Conservation (phyloP, 23 tunicate species). For the Oikopleura dioica region DNA sequence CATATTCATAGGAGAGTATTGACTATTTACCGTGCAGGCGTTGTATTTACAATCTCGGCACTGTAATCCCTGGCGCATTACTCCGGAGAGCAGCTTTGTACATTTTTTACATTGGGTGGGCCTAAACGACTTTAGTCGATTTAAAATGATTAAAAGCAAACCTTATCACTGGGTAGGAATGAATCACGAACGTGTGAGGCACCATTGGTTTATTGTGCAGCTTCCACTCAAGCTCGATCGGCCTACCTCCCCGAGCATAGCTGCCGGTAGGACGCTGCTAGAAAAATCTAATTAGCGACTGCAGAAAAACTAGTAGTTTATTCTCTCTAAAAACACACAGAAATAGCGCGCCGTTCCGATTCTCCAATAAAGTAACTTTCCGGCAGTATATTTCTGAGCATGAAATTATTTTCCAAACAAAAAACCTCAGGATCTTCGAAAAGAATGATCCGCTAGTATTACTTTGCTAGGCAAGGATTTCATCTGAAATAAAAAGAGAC, state of each 20-base stretch:
- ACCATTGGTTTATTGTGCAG: background rate
- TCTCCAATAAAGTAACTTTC: too few species aligned
- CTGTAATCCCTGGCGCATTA: slow-evolving; percentile 69
- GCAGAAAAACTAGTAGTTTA: background rate
- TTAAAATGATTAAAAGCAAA: background rate
- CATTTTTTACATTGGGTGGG: slow-evolving; percentile 96
- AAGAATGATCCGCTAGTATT: too few species aligned
- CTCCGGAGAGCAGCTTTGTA: slow-evolving; percentile 37
- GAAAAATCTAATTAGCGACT: too few species aligned
- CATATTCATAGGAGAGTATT: background rate
- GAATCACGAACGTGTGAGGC: slow-evolving; percentile 2
- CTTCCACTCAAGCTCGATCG: slow-evolving; percentile 8
- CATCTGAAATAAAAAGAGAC: too few species aligned
- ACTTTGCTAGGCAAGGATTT: too few species aligned
- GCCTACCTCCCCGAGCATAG: background rate
- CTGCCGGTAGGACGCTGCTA: slow-evolving; percentile 3
- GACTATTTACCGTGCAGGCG: background rate
- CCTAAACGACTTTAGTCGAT: slow-evolving; percentile 5
- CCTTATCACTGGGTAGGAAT: background rate
- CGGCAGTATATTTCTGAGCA: too few species aligned
- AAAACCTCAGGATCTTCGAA: too few species aligned
- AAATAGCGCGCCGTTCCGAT: background rate
- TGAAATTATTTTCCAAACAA: too few species aligned
- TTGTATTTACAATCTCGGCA: slow-evolving; percentile 44
- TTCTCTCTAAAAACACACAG: background rate